phyloP scores from a whole-genome alignment of 2,888 invertebrate genomes.

The Syrista parreyssii region DNA sequence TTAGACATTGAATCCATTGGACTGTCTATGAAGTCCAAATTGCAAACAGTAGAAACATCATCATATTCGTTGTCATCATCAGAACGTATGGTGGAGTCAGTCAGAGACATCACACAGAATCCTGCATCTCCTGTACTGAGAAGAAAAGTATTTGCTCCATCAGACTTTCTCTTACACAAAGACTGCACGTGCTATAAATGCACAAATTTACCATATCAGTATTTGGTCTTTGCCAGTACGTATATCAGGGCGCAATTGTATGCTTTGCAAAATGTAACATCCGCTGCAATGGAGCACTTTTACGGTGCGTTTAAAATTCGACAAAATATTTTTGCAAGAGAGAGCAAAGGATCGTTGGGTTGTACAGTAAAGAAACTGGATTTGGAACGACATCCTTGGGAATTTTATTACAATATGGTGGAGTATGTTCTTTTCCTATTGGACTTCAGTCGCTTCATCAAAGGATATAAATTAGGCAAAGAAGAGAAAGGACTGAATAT shows the following conservation, averaged over 20 bases:
- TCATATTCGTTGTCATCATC: slow-evolving; percentile 4
- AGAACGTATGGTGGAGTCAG: slow-evolving; percentile 14
- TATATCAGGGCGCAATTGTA: slow-evolving; percentile 56
- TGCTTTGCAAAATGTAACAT: slow-evolving; percentile 38
- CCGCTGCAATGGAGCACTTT: slow-evolving; percentile 50
- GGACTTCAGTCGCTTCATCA: slow-evolving; percentile 49
- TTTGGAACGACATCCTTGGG: slow-evolving; percentile 31
- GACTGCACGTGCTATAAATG: slow-evolving; percentile 56
- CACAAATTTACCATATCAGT: slow-evolving; percentile 47
- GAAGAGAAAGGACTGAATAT: slow-evolving; percentile 33
- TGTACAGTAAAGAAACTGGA: slow-evolving; percentile 17
- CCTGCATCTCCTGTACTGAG: slow-evolving; percentile 50
- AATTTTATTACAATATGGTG: slow-evolving; percentile 32
- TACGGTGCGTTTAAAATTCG: slow-evolving; percentile 50
- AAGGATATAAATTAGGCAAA: slow-evolving; percentile 18
- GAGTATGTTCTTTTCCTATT: slow-evolving; percentile 51
- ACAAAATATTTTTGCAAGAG: slow-evolving; percentile 29
- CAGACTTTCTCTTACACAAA: slow-evolving; percentile 48
- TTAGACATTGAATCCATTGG: slow-evolving; percentile 50
- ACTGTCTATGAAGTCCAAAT: slow-evolving; percentile 31
- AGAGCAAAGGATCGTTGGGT: slow-evolving; percentile 9
- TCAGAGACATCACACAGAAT: slow-evolving; percentile 33
- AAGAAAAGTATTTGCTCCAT: slow-evolving; percentile 44
- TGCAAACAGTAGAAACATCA: not conserved
- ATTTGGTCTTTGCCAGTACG: slow-evolving; percentile 47